Percentiles rank a stretch among this genome's conserved stretches.
phyloP scores from a whole-genome alignment of 2,113 vertebrate genomes.

The Anser cygnoides region DNA sequence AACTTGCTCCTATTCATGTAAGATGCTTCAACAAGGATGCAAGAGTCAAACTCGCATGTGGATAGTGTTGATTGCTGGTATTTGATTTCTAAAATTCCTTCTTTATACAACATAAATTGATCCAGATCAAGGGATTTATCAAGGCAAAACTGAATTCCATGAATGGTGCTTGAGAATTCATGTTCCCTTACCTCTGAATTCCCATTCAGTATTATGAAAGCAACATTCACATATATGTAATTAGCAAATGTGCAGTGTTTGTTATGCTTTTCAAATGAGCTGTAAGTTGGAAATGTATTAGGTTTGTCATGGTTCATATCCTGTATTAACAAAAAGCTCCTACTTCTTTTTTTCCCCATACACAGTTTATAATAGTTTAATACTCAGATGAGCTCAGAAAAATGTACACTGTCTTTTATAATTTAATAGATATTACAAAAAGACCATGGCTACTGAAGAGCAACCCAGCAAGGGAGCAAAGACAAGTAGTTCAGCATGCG shows the following conservation, averaged over 20 bases:
- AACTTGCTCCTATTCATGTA: background rate
- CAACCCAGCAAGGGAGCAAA: background rate
- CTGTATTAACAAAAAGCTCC: background rate
- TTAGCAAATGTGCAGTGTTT: background rate
- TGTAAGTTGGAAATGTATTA: background rate
- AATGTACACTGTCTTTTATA: background rate
- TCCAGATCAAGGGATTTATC: background rate
- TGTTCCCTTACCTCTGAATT: background rate
- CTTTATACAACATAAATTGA: background rate
- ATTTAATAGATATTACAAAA: background rate
- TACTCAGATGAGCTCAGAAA: background rate
- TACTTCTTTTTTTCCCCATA: background rate
- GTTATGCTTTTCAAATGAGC: background rate
- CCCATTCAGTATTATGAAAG: background rate
- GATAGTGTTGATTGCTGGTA: background rate
- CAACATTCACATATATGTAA: background rate
- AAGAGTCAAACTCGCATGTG: background rate
- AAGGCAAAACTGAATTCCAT: background rate
- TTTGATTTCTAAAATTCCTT: background rate
- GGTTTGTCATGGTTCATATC: background rate
- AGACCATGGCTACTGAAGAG: background rate
- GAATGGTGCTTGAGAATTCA: background rate
- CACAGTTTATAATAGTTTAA: background rate
- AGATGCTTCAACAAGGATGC: background rate
- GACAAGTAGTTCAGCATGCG: background rate